Evolutionary conservation across 2,888 invertebrate genomes (phyloP).

Genomic region (Macaria liturata): DNA sequence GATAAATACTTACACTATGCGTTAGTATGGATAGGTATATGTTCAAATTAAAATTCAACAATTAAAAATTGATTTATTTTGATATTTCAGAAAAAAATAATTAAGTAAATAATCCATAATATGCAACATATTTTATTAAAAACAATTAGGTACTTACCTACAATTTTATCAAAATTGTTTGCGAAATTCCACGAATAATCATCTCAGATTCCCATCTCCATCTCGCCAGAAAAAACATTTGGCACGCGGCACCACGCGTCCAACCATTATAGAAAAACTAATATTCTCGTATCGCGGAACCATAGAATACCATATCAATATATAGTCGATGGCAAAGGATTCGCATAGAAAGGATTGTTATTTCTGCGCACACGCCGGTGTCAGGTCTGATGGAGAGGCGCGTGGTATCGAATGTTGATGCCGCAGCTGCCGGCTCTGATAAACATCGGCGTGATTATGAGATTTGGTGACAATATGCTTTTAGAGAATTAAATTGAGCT

Average conservation of each 20-base stretch:
- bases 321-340: constrained; percentile 26
- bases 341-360: constrained; percentile 38
- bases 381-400: constrained; percentile 24
- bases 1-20: no score
- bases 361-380: constrained; percentile 33
- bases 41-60: no score
- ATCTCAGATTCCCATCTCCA: constrained; percentile 12
- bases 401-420: constrained; percentile 20
- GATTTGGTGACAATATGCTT: no score
- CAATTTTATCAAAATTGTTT: no score
- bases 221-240: constrained; percentile 36
- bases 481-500: no score
- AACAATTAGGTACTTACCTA: no score
- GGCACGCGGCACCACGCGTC: constrained; percentile 34
- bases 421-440: constrained; percentile 17
- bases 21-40: no score
- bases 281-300: background rate
- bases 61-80: no score
- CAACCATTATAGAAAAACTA: background rate
- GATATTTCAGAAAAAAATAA: no score
- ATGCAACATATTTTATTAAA: no score
- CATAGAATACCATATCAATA: constrained; percentile 10
- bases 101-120: no score
- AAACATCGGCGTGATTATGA: no score
- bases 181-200: background rate